Evolutionary conservation across 2,797 vertebrate species (phyloP), one percentile per base, ranked within the genome.

Genomic region (Semaprochilodus insignis): DNA sequence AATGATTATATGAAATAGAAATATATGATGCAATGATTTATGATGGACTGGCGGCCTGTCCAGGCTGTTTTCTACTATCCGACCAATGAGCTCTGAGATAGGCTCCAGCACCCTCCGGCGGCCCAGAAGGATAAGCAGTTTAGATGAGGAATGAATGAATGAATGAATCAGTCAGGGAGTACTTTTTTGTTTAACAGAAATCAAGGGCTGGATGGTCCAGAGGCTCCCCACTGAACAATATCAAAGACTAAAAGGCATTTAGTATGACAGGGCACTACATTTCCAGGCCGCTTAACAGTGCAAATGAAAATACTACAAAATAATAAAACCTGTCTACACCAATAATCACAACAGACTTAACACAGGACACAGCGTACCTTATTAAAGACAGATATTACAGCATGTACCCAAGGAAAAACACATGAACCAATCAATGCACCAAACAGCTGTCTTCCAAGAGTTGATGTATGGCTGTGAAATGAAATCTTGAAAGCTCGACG

Each of bases 401-500:
- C 23, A 72, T n/a, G 34, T 57, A 67, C 62, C 51, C 48, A 23
- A 67, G 11, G 25, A 8, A 81, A 59, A 67, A 16, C 72, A 69
- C 51, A 23, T 8, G 2, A 54, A 27, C 21, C 15, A 52, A 23
- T 72, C 70, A 72, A 11, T 54, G 31, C 16, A 72, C 51, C 65
- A 67, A n/a, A 48, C 34, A 75, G 62, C 52, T 81, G 63, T 66
- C 63, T 69, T 65, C 59, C 51, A 55, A 40, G 13, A 69, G 23
- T 1, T 59, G 31, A 74, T 74, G 60, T 74, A 66, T 81, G 70
- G 60, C 65, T 44, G 65, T 57, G n/a, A 71, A 54, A 69, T 31
- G 27, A 16, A 21, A 48, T 55, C 40, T 60, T 19, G 31, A 81
- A 75, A 16, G 44, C 57, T 90, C 88, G 88, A 89, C 92, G 88